Conservation (phyloP, 1,140 invertebrate genomes). For the Neuroterus valhalla region DNA sequence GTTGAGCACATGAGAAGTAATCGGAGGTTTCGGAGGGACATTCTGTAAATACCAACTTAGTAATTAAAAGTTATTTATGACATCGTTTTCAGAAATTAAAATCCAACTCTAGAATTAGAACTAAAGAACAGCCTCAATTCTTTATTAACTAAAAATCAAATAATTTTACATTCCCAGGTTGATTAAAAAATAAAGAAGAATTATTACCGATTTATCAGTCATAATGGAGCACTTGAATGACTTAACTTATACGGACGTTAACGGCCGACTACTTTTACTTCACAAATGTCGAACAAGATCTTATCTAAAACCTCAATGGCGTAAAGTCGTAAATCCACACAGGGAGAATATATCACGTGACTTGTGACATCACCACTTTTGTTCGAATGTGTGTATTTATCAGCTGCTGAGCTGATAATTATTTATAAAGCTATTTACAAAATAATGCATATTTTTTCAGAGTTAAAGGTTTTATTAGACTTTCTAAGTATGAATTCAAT, state of each 20-base stretch:
- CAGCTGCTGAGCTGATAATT: background rate
- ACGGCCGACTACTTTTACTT: background rate
- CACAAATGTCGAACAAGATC: background rate
- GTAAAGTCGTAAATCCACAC: background rate
- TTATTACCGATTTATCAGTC: background rate
- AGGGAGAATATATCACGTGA: background rate
- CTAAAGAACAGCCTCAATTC: background rate
- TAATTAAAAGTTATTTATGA: background rate
- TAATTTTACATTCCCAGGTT: background rate
- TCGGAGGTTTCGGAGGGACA: constrained; percentile 57
- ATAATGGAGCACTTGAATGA: background rate
- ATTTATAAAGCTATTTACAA: background rate
- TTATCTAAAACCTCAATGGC: background rate
- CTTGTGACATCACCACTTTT: background rate
- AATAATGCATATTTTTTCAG: too few relatives aligned
- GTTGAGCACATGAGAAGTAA: constrained; percentile 78
- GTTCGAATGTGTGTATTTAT: background rate
- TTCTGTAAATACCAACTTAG: constrained; percentile 15
- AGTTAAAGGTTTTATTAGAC: too few relatives aligned
- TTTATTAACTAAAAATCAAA: background rate
- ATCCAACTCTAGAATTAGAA: background rate
- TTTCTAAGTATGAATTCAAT: too few relatives aligned
- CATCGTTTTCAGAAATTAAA: background rate
- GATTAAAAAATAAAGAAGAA: background rate
- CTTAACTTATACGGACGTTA: background rate